Evolutionary conservation across 2,113 vertebrate genomes (phyloP).

Genomic region (Poecile atricapillus): DNA sequence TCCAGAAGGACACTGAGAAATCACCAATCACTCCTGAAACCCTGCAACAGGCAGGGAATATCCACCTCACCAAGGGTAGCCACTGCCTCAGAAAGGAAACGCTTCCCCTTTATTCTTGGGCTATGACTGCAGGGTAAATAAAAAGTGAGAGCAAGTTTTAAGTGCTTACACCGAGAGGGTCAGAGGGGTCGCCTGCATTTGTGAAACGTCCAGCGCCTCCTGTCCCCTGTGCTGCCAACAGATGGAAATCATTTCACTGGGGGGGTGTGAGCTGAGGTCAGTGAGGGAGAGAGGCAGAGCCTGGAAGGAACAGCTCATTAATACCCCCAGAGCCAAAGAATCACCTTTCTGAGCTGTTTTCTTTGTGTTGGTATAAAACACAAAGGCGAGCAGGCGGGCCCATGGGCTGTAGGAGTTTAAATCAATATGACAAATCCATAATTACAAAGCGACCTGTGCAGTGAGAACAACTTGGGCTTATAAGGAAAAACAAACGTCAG

Average conservation of each 20-base stretch:
- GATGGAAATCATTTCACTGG: conserved; percentile 37
- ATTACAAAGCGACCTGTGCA: not conserved
- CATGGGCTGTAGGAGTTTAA: not conserved
- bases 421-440: conserved; percentile 59
- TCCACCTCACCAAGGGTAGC: not conserved
- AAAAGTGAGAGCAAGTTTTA: conserved; percentile 18
- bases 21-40: not conserved
- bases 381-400: not conserved
- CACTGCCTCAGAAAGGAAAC: not conserved
- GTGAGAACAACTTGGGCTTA: not conserved
- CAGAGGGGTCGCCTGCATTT: conserved; percentile 2
- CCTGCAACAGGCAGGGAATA: not conserved
- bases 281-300: not conserved
- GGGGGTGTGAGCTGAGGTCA: not conserved
- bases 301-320: conserved; percentile 2
- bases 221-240: conserved; percentile 1
- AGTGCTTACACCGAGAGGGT: not conserved
- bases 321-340: not conserved
- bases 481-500: not conserved
- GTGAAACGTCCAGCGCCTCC: not conserved
- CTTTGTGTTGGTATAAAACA: conserved; percentile 1
- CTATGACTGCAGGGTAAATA: not conserved
- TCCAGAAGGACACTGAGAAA: not conserved
- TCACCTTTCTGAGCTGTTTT: not conserved
- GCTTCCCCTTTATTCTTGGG: not conserved